phyloP scores from a whole-genome alignment of 2,113 vertebrate species.

The Otolemur garnettii region DNA sequence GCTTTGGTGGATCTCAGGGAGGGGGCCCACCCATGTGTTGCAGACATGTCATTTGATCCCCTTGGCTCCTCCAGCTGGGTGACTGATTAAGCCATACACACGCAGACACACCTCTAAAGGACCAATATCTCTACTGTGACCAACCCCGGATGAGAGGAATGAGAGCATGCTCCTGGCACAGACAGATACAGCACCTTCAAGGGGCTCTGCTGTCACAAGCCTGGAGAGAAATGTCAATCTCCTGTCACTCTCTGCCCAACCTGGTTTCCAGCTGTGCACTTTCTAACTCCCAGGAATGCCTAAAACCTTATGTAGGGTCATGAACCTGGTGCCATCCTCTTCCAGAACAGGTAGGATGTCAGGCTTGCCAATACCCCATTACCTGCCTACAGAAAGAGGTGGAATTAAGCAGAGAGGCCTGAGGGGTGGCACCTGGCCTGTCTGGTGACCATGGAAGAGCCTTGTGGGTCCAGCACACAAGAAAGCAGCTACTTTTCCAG shows the following conservation, averaged over 20 bases:
- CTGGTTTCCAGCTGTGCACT: background rate
- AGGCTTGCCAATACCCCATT: background rate
- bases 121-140: background rate
- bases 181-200: conserved; percentile 29
- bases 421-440: background rate
- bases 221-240: background rate
- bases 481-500: background rate
- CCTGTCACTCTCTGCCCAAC: background rate
- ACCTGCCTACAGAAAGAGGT: background rate
- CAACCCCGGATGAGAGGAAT: background rate
- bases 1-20: background rate
- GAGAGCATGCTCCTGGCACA: background rate
- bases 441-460: background rate
- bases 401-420: background rate
- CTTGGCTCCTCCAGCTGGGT: background rate
- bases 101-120: background rate
- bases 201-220: background rate
- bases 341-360: background rate
- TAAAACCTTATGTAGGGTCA: background rate
- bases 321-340: background rate
- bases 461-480: too few relatives aligned
- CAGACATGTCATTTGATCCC: background rate
- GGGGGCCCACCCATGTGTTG: background rate
- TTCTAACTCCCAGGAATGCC: conserved; percentile 1
- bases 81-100: background rate